Base-by-base conservation (phyloP, 92 coral and sea anemone genomes). In the Diadumene lineata region DNA sequence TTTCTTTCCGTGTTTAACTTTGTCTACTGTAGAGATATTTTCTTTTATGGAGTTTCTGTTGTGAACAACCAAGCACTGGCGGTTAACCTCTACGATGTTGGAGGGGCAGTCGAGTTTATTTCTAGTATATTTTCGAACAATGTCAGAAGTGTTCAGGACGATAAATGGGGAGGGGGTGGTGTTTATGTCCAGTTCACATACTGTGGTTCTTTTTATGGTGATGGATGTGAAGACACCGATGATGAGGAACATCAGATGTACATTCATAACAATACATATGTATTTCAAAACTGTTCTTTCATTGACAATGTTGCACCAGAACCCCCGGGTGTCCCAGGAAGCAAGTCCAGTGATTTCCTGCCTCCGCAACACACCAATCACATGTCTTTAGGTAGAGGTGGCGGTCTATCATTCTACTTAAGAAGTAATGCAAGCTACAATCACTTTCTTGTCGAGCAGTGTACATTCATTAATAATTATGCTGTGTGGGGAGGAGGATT, bases 91-190 rank as follows among this genome's bases (percentile, higher is more conserved):
- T 69, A 75, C 56, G 87, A 82, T 62, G 87, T 82, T 31, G 87
- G 87, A 7, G 87, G 81, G 30, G 31, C 31, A 9, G 73, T 82
- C 18, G 63, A 32, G 8, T 69, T 82, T n/a, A 32, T 32, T 33
- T 48, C 73, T 4, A 75, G 77, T 22, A 31, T 16, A 13, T 82
- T 82, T 53, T 16, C 53, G 3, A 29, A 24, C 69, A 82, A 82
- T 55, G 61, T 18, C n/a, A 62, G 32, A 29, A 50, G 61, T 53
- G 55, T 50, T 61, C 65, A 48, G 2, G 76, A 63, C 31, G 34
- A 60, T 26, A 56, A 70, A 13, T 81, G 87, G 64, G 82, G 82
- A 2, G 92, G 92, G 13, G 91, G 91, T n/a, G 92, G 92, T 46
- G 28, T 88, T 68, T 68, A 72, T 31, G 66, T 88, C 15, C 88